Evolutionary conservation across 2,797 vertebrate species (phyloP).

Genomic region (Alcedo atthis): DNA sequence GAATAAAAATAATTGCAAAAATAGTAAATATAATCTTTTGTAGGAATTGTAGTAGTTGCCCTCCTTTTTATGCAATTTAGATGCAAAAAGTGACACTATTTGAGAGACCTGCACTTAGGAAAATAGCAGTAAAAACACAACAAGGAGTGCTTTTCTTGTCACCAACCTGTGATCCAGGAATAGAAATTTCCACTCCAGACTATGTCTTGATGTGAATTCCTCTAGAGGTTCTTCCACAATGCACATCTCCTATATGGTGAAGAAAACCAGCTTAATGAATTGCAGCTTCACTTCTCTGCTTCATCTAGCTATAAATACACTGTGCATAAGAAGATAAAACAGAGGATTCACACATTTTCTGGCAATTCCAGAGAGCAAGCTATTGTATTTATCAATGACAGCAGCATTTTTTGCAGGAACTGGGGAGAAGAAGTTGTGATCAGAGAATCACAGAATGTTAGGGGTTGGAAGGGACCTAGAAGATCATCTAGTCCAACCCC

Average conservation of each 20-base stretch:
- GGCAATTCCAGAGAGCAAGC: not conserved
- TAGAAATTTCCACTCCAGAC: slow-evolving; percentile 87
- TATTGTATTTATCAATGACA: slow-evolving; percentile 38
- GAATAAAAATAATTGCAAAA: slow-evolving; percentile 15
- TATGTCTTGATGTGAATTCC: slow-evolving; percentile 86
- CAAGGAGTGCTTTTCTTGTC: slow-evolving; percentile 39
- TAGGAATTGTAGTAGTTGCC: not conserved
- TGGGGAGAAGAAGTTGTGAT: not conserved
- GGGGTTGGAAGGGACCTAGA: too few species aligned
- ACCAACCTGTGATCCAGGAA: slow-evolving; percentile 86
- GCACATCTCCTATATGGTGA: slow-evolving; percentile 82
- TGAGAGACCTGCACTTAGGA: not conserved
- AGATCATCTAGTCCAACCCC: too few species aligned
- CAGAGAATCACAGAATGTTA: too few species aligned
- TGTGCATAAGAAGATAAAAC: not conserved
- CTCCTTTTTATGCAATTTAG: not conserved
- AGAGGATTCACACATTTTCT: not conserved
- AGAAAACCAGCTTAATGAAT: slow-evolving; percentile 23
- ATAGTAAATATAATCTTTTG: not conserved
- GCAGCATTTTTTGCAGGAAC: slow-evolving; percentile 23
- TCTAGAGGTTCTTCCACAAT: slow-evolving; percentile 82
- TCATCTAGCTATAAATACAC: not conserved
- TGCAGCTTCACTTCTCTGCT: not conserved
- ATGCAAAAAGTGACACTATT: not conserved
- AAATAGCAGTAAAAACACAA: slow-evolving; percentile 23